phyloP scores from a whole-genome alignment of 1,140 invertebrate species.

The Chymomyza costata region DNA sequence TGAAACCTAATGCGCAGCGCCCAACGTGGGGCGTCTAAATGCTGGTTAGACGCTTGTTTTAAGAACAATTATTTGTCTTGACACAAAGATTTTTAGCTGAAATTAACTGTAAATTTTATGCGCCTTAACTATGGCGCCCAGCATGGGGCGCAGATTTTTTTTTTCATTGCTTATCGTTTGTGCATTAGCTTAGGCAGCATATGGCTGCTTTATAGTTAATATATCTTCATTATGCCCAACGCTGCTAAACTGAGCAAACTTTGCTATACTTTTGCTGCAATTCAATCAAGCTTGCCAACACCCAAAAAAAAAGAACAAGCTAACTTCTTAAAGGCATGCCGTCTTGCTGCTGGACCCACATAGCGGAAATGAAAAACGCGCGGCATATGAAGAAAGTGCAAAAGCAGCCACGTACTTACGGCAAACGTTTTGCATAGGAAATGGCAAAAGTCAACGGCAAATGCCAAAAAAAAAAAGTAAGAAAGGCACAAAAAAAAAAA shows the following conservation, averaged over 20 bases:
- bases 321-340: slow-evolving; percentile 37
- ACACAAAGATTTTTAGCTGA: too few species aligned
- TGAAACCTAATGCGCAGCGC: too few species aligned
- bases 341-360: background rate
- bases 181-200: too few species aligned
- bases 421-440: slow-evolving; percentile 62
- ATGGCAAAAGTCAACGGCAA: slow-evolving; percentile 53
- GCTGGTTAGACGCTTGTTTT: too few species aligned
- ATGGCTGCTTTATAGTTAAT: too few species aligned
- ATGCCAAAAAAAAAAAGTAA: slow-evolving; percentile 3
- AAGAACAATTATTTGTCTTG: too few species aligned
- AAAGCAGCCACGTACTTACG: slow-evolving; percentile 36
- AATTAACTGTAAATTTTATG: too few species aligned
- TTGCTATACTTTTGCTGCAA: slow-evolving; percentile 35
- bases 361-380: slow-evolving; percentile 56
- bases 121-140: too few species aligned
- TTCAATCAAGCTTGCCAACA: slow-evolving; percentile 59
- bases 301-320: slow-evolving; percentile 5
- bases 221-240: too few species aligned
- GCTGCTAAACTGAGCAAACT: too few species aligned
- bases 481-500: too few species aligned
- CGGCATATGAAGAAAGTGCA: slow-evolving; percentile 36
- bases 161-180: too few species aligned
- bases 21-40: slow-evolving; percentile 1
- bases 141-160: background rate